phyloP scores from a whole-genome alignment of 2,797 vertebrate genomes.

The Onychomys torridus region DNA sequence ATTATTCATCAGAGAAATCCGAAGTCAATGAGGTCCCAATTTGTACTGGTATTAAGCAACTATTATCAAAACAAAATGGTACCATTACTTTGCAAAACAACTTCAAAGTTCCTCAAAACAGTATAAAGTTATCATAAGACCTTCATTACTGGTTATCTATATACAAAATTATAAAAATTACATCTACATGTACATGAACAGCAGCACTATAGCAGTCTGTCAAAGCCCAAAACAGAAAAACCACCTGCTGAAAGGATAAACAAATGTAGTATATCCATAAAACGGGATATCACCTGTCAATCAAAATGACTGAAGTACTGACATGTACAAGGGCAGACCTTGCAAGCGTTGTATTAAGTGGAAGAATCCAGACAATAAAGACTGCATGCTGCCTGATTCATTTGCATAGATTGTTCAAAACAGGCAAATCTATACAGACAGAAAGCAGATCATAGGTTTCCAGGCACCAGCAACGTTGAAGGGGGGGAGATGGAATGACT shows the following conservation, averaged over 20 bases:
- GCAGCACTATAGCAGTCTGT: background rate
- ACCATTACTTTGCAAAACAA: background rate
- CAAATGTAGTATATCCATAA: background rate
- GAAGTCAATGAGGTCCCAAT: background rate
- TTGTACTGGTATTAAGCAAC: background rate
- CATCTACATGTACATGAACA: background rate
- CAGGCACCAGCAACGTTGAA: background rate
- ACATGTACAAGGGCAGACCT: background rate
- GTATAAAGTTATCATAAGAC: background rate
- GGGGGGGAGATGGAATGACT: background rate
- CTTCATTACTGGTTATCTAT: background rate
- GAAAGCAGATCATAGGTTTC: background rate
- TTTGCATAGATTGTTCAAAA: background rate
- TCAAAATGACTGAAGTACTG: background rate
- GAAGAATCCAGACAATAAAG: background rate
- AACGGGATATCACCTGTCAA: background rate
- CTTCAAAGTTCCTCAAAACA: background rate
- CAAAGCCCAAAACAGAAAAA: background rate
- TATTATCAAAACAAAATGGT: background rate
- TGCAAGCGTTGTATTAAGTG: background rate
- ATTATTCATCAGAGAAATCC: background rate
- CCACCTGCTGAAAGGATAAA: background rate
- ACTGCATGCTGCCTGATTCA: no score
- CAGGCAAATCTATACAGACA: background rate
- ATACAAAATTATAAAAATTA: background rate